Conservation (phyloP, 2,113 vertebrate species). For the Syngnathus floridae region DNA sequence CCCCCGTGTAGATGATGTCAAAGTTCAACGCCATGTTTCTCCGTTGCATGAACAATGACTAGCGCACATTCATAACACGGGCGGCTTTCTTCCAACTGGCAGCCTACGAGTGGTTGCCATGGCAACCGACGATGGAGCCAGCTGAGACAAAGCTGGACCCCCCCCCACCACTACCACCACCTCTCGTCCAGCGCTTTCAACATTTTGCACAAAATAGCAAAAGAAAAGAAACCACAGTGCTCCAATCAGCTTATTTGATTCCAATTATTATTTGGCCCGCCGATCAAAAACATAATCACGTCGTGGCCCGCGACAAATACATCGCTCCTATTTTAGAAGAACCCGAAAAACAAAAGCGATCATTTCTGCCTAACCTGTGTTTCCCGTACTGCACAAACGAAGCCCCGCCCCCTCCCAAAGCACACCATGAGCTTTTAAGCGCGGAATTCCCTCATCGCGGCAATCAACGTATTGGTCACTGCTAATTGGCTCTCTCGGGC, state of each 20-base stretch:
- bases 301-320: too few relatives aligned
- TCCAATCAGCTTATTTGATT: neutral
- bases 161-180: too few relatives aligned
- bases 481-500: slow-evolving; percentile 59
- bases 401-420: neutral
- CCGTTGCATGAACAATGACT: neutral
- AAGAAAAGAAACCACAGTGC: neutral
- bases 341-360: too few relatives aligned
- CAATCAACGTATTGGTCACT: slow-evolving; percentile 39
- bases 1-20: too few relatives aligned
- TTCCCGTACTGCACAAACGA: neutral
- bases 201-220: neutral
- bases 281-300: too few relatives aligned
- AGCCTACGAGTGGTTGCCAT: slow-evolving; percentile 19
- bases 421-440: neutral
- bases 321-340: too few relatives aligned
- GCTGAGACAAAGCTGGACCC: slow-evolving; percentile 10
- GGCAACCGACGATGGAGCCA: slow-evolving; percentile 14
- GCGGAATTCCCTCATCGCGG: slow-evolving; percentile 38
- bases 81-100: slow-evolving; percentile 10
- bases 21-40: neutral
- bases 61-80: slow-evolving; percentile 8
- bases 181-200: slow-evolving; percentile 10
- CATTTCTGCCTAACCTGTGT: too few relatives aligned
- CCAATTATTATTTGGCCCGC: neutral